phyloP scores from a whole-genome alignment of 2,888 invertebrate genomes.

The Nebria brevicollis region DNA sequence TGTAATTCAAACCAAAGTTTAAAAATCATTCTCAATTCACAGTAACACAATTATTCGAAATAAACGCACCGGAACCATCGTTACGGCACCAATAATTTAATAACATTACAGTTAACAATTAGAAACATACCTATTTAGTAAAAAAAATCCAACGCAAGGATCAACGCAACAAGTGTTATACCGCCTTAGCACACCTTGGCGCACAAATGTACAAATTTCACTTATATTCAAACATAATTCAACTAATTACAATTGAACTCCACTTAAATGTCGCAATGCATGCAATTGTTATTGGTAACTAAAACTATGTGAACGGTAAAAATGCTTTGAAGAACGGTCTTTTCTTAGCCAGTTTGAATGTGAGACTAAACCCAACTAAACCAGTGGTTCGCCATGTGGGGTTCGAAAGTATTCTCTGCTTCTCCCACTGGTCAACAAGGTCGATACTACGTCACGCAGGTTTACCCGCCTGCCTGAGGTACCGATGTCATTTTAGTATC shows the following conservation, averaged over 20 bases:
- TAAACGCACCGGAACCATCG: not conserved
- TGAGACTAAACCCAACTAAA: conserved; percentile 4
- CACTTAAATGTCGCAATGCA: not conserved
- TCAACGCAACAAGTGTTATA: conserved; percentile 29
- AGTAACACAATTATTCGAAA: not conserved
- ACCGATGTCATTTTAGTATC: not conserved
- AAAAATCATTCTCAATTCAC: not conserved
- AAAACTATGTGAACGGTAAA: not conserved
- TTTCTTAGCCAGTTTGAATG: not conserved
- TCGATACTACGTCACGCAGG: conserved; percentile 54
- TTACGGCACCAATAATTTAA: not conserved
- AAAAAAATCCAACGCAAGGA: conserved; percentile 13
- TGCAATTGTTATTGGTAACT: no score
- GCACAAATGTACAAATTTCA: conserved; percentile 9
- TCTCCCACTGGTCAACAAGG: conserved; percentile 55
- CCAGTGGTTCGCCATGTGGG: conserved; percentile 5
- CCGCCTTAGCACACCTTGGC: not conserved
- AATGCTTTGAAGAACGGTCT: not conserved
- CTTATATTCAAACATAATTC: conserved; percentile 28
- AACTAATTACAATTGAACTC: conserved; percentile 5
- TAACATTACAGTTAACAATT: not conserved
- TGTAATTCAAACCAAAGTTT: not conserved
- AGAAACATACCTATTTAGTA: not conserved
- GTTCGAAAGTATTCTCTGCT: conserved; percentile 32
- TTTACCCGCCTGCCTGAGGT: conserved; percentile 47